Evolutionary conservation across 2,797 vertebrate species (phyloP), one percentile per base, ranked within the genome.

Genomic region (Poeciliopsis turneri): DNA sequence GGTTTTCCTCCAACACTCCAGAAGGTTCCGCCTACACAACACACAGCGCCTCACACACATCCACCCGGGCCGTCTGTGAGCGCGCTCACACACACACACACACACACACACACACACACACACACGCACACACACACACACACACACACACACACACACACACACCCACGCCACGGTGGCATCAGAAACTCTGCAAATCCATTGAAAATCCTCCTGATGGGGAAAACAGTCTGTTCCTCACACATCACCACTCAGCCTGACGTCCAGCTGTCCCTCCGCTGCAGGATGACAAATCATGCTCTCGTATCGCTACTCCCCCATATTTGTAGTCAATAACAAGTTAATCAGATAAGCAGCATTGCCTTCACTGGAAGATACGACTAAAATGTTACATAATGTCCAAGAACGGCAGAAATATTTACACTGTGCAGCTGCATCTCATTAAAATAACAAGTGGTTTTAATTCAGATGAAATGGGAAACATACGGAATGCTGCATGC

Each of bases 21-120:
- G 93, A 95, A 95, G 93, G 94, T 91, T 92, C 93, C 92, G 87
- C 94, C 95, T 92, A 94, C 93, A 91, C 93, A 93, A 86, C 92
- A 92, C 88, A 93, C 93, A 93, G 82, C 55, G 78, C 91, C 91
- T 90, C 91, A 89, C 92, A 91, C 89, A 91, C 89, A 89, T 90
- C 78, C 87, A 85, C 85, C 0, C 49, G 80, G 78, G 49, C 75
- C 75, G 82, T 90, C 90, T 92, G 88, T 77, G 86, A 78, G 76
- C 30, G 49, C 15, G 78, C 75, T 82, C 77, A 79, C 72, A 79
- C 64, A 78, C 78, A 79, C 49, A 76, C 36, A 86, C 92, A 92
- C 88, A 94, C 93, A 92, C 91, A 33, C 33, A 33, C 36, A 36
- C 36, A 5, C 33, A 36, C 33, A 36, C 33, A 36, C 33, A 89